Evolutionary conservation across 2,113 vertebrate species (phyloP), one percentile per base, ranked within the genome.

Genomic region (Saccopteryx leptura): DNA sequence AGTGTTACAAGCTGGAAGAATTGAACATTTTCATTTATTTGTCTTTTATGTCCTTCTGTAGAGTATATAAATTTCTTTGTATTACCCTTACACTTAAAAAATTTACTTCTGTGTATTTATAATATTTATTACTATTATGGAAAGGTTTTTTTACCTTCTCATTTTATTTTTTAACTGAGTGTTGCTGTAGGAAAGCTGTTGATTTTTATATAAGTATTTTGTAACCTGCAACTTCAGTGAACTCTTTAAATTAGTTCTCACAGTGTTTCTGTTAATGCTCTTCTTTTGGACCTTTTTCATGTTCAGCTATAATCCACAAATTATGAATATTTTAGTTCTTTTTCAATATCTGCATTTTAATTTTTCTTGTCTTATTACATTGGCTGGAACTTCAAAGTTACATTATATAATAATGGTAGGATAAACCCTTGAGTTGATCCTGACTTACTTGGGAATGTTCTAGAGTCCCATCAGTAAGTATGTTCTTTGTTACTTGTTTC

Each of bases 361-460:
- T 78, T 93, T 96, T 96, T 96, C 58, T 79, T 95, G 33, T 79
- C 86, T 71, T 96, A n/a, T 19, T 93, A 26, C 48, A 60, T 71
- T 97, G 54, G 26, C 54, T 84, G 61, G 60, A 91, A 81, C n/a
- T 80, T 76, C 48, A 85, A 79, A 81, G n/a, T 69, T 39, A 71
- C 11, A 9, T 1, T 50, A 5, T 63, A 48, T 79, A 68, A 14
- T 84, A 82, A 79, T 46, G 24, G 12, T 46, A 19, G 80, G 39
- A 31, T 52, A 23, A 15, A 68, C 33, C 9, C 18, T 74, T 69
- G 13, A 54, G n/a, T 90, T 90, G n/a, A 60, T 83, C 31, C 76
- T 75, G 81, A 75, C 58, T 89, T 50, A 9, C 76, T 74, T 52
- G 68, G 90, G 68, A 88, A 75, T 61, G 28, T 80, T 69, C 60